These are phyloP conservation scores for Tyrannus savana DNA, from an alignment of 2,113 vertebrate species.

Conservation along the genomic window DNA sequence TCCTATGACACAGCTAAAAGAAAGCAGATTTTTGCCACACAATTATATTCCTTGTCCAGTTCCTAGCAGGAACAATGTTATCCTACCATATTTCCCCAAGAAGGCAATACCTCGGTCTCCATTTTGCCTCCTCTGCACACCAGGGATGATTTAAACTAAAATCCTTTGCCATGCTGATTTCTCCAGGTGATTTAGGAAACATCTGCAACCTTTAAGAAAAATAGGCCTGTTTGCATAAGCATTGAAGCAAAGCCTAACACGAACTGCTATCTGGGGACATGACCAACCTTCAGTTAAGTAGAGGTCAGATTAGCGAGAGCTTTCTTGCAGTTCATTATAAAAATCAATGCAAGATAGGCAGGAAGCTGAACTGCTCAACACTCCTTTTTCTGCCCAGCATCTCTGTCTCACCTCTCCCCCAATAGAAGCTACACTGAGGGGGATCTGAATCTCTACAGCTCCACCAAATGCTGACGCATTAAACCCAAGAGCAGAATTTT, in stretches of 20 bases:
- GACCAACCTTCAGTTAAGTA: slow-evolving; percentile 26
- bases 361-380: background rate
- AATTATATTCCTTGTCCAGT: background rate
- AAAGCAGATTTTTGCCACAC: background rate
- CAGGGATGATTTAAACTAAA: slow-evolving; percentile 4
- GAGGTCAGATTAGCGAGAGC: slow-evolving; percentile 33
- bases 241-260: slow-evolving; percentile 32
- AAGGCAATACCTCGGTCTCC: background rate
- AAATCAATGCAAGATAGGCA: slow-evolving; percentile 36
- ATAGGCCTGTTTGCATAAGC: background rate
- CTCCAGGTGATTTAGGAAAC: slow-evolving; percentile 1
- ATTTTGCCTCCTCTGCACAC: background rate
- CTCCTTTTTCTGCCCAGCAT: background rate
- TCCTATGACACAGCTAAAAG: background rate
- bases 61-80: background rate
- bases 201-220: slow-evolving; percentile 36
- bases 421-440: background rate
- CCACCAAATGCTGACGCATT: background rate
- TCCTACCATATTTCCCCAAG: background rate
- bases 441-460: background rate
- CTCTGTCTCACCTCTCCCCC: background rate
- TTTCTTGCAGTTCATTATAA: slow-evolving; percentile 31
- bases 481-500: slow-evolving; percentile 20
- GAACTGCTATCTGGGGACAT: slow-evolving; percentile 17
- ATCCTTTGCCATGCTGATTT: background rate